Evolutionary conservation across 2,113 vertebrate genomes (phyloP).

Genomic region (Cyanoderma ruficeps): DNA sequence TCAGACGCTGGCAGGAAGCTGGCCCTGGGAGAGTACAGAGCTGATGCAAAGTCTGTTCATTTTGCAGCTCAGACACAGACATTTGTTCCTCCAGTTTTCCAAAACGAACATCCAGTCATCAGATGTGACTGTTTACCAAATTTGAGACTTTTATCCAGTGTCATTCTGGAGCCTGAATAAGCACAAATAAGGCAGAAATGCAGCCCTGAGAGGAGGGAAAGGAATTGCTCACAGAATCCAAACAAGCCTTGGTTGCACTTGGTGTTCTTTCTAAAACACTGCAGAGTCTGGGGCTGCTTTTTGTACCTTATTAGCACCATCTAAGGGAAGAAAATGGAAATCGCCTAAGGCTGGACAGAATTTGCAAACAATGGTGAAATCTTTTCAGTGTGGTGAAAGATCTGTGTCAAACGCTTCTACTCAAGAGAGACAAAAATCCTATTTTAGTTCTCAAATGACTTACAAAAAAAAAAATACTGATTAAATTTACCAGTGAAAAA

Average conservation of each 20-base stretch:
- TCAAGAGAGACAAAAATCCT: background rate
- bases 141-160: background rate
- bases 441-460: background rate
- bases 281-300: constrained; percentile 8
- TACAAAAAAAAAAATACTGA: background rate
- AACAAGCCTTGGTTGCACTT: background rate
- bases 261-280: background rate
- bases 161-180: constrained; percentile 23
- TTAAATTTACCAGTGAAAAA: background rate
- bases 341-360: background rate
- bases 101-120: constrained; percentile 34
- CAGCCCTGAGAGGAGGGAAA: background rate
- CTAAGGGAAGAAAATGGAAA: constrained; percentile 64
- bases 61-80: constrained; percentile 15
- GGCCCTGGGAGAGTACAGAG: background rate
- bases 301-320: constrained; percentile 68
- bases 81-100: constrained; percentile 13
- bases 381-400: background rate
- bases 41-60: constrained; percentile 12
- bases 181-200: constrained; percentile 16
- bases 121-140: constrained; percentile 47
- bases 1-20: background rate
- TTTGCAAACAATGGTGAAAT: background rate
- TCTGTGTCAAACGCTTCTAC: background rate
- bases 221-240: background rate